Evolutionary conservation across 2,888 invertebrate genomes (phyloP), one percentile per base, ranked within the genome.

Genomic region (Drosophila birchii): DNA sequence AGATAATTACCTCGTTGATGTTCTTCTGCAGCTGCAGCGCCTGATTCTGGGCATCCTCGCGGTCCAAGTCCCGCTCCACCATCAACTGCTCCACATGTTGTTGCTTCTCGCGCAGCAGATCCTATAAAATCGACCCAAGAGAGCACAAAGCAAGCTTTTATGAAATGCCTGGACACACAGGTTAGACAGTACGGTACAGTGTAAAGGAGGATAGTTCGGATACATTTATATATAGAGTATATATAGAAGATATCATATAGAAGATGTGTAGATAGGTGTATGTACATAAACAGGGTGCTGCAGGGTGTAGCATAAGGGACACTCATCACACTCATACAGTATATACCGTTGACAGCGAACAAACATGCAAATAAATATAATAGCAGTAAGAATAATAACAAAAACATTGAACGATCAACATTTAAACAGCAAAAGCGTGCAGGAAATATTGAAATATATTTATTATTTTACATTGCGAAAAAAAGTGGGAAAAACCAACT

Each of bases 41-140:
- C 81, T 98, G 32, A 95, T 96, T 95, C 16, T 97, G 97, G 32
- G 98, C 95, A 92, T 98, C 97, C 36, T 96, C 95, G 82, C 98
- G 94, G 91, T 98, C 99, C 84, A 98, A 91, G 90, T 99, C 98
- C 58, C 98, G 93, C 92, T 99, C 99, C 75, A 96, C 95, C 92
- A 98, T 94, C 82, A 99, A 94, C 88, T 97, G 96, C 90, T 98
- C 98, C 89, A 99, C 95, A 91, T 99, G 98, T 79, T 96, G 96
- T 90, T 98, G 97, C 92, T 98, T 99, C 93, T 99, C 98, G 91
- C 96, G 96, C 69, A 99, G 93, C 38, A 97, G 94, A 92, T 98
- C 98, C 98, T 98, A 92, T 29, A 32, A 60, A 44, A 63, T 32
- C 38, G 51, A 67, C 32, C 43, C 63, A 69, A 11, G 32, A 60